Percentiles rank a stretch among this genome's conserved stretches.
Evolutionary conservation across 2,113 vertebrate genomes (phyloP).

Genomic region (Dissostichus mawsoni): DNA sequence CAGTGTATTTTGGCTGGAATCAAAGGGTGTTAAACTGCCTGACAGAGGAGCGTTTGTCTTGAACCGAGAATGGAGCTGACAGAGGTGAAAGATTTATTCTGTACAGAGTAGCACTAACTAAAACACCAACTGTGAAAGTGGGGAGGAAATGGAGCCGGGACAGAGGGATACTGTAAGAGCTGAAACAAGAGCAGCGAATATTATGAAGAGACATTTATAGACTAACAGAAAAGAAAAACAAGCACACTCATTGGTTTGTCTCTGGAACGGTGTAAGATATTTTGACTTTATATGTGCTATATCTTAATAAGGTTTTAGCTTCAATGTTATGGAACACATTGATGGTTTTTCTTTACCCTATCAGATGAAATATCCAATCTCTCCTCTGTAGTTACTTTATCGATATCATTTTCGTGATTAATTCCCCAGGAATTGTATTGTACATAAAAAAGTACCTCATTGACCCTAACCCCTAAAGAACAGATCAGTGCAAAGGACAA

Average conservation of each 20-base stretch:
- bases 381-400: too few relatives aligned
- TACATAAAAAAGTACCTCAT: too few relatives aligned
- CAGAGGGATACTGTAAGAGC: background rate
- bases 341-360: background rate
- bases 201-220: background rate
- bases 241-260: background rate
- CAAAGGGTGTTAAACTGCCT: background rate
- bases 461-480: too few relatives aligned
- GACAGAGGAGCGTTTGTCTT: conserved; percentile 27
- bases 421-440: too few relatives aligned
- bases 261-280: background rate
- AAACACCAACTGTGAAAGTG: conserved; percentile 24
- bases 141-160: conserved; percentile 6
- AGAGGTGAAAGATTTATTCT: conserved; percentile 43
- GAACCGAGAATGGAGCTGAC: conserved; percentile 11
- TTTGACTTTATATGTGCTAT: background rate
- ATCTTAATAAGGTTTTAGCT: background rate
- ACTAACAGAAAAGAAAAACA: background rate
- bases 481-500: too few relatives aligned
- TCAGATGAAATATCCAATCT: background rate
- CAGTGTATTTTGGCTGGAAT: conserved; percentile 17
- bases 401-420: too few relatives aligned
- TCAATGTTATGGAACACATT: background rate
- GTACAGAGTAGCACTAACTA: conserved; percentile 8
- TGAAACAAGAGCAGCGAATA: background rate